phyloP scores from a whole-genome alignment of 2,113 vertebrate genomes.

The Cricetomys ansorgei region DNA sequence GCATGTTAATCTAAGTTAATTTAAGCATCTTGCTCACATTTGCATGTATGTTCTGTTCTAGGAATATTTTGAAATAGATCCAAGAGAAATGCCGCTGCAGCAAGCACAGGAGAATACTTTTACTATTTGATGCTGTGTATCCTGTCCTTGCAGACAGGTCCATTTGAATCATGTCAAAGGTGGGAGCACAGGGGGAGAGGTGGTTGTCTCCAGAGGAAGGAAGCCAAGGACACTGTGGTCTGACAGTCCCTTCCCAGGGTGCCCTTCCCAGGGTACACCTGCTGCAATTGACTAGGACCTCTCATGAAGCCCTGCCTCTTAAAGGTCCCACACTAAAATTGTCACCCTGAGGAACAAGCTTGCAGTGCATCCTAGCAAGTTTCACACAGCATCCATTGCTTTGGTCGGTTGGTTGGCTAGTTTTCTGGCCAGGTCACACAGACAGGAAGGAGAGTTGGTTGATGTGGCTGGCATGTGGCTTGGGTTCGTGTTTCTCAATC shows the following conservation, averaged over 20 bases:
- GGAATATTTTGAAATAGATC: constrained; percentile 17
- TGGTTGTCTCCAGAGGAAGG: background rate
- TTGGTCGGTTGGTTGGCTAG: background rate
- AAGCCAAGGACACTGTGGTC: background rate
- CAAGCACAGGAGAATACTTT: background rate
- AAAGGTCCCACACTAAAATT: background rate
- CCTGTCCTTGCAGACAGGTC: background rate
- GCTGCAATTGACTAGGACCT: background rate
- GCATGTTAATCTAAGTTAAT: background rate
- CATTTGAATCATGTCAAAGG: too few species aligned
- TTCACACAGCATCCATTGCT: background rate
- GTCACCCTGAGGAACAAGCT: background rate
- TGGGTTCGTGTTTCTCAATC: background rate
- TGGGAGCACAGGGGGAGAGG: background rate
- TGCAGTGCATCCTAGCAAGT: background rate
- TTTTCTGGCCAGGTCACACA: background rate
- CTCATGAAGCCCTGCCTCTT: too few species aligned
- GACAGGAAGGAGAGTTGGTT: background rate
- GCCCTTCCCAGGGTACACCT: rapidly evolving
- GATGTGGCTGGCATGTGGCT: background rate
- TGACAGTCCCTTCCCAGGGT: background rate
- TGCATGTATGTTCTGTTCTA: background rate
- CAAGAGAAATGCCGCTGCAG: background rate
- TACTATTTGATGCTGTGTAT: too few species aligned
- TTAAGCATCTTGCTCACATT: constrained; percentile 25